Evolutionary conservation across 53 echinoderm and acorn worm species (phyloP).

Genomic region (Paelopatides confundens): DNA sequence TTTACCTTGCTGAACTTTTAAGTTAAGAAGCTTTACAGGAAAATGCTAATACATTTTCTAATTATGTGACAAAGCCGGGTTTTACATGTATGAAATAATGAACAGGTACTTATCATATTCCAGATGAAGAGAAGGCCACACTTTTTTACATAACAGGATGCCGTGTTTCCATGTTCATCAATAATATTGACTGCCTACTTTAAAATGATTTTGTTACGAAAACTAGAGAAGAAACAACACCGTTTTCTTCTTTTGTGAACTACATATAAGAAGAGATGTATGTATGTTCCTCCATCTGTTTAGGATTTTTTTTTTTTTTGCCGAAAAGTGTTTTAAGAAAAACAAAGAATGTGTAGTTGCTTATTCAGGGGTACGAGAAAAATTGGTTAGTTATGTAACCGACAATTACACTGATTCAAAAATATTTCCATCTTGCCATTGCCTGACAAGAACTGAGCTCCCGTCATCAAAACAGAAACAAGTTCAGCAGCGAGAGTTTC

Average conservation of each 20-base stretch:
- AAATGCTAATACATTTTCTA: background rate
- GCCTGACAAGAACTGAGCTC: background rate
- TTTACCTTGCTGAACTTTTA: conserved; percentile 15
- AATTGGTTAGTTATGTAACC: background rate
- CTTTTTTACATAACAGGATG: background rate
- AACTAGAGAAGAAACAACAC: background rate
- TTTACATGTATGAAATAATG: background rate
- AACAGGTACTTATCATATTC: background rate
- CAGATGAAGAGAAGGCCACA: background rate
- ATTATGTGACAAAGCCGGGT: background rate
- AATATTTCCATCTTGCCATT: conserved; percentile 26
- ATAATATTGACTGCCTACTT: background rate
- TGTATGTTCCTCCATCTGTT: background rate
- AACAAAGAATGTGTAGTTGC: background rate
- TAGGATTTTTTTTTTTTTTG: conserved; percentile 14
- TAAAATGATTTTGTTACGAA: background rate
- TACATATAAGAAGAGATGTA: background rate
- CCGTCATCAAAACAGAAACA: background rate
- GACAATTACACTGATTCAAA: background rate
- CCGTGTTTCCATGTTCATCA: background rate
- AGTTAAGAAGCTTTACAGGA: background rate
- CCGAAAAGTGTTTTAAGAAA: background rate
- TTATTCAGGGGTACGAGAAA: background rate
- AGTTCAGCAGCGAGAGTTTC: conserved; percentile 12
- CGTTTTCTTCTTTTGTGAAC: background rate